Percentiles rank a stretch among this genome's conserved stretches.
Conservation (phyloP, 2,113 vertebrate species). For the Papio anubis region DNA sequence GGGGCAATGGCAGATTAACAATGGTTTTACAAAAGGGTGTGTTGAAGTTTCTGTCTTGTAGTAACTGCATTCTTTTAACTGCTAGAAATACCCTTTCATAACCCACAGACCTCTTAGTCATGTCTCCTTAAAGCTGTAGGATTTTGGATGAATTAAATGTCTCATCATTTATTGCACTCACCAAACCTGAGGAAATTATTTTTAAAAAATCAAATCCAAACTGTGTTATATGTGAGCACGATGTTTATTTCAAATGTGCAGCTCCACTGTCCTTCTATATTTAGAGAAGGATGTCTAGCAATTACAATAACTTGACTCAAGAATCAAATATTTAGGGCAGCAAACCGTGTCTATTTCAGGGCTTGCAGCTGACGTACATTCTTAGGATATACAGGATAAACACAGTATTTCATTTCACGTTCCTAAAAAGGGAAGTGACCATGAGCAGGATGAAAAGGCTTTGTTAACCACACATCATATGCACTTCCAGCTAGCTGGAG, state of each 20-base stretch:
- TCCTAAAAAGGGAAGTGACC: constrained; percentile 74
- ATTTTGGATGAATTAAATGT: not conserved
- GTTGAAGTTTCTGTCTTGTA: not conserved
- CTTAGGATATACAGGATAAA: constrained; percentile 68
- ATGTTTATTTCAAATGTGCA: constrained; percentile 46
- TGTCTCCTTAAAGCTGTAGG: not conserved
- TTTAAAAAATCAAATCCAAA: not conserved
- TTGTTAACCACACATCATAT: not conserved
- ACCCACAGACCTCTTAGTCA: not conserved
- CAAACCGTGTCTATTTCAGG: constrained; percentile 69
- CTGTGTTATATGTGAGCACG: not conserved
- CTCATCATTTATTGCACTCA: not conserved
- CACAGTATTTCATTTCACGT: constrained; percentile 66
- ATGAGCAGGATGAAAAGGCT: constrained; percentile 42
- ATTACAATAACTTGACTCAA: constrained; percentile 76
- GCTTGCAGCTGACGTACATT: constrained; percentile 67
- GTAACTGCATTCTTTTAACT: not conserved
- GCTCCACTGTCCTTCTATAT: constrained; percentile 70
- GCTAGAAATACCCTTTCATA: not conserved
- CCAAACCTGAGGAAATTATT: not conserved
- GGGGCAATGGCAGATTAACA: not conserved
- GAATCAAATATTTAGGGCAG: constrained; percentile 79
- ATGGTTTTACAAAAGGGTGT: not conserved
- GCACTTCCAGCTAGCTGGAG: not conserved
- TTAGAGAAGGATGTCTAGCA: constrained; percentile 77